These are phyloP conservation scores for Morus bassanus DNA, from an alignment of 2,797 vertebrate species.

Conservation along the genomic window DNA sequence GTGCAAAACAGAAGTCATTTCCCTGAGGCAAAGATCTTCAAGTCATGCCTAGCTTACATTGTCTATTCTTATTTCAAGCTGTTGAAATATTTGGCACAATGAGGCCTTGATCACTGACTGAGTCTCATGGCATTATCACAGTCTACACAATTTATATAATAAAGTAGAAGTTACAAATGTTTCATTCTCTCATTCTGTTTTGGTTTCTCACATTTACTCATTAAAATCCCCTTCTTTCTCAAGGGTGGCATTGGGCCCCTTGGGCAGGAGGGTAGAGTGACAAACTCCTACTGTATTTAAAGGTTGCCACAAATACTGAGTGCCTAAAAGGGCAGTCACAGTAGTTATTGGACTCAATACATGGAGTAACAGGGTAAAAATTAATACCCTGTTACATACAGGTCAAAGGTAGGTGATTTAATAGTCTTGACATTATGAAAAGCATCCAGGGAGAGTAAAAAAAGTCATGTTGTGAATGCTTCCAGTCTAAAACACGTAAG, in stretches of 20 bases:
- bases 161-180: not conserved
- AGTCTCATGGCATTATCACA: constrained; percentile 2
- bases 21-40: constrained; percentile 71
- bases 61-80: constrained; percentile 13
- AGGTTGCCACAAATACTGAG: not conserved
- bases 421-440: not conserved
- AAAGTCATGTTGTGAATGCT: not conserved
- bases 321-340: not conserved
- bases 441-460: not conserved
- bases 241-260: not conserved
- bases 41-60: constrained; percentile 43
- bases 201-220: not conserved
- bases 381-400: not conserved
- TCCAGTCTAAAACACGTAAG: not conserved
- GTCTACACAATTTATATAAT: not conserved
- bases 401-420: not conserved
- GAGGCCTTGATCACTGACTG: not conserved
- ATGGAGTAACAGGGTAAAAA: not conserved
- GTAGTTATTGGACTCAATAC: not conserved
- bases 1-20: constrained; percentile 58
- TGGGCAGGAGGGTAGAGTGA: not conserved
- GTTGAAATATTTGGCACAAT: constrained; percentile 23
- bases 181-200: not conserved
- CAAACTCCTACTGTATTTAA: not conserved
- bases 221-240: not conserved